Percentiles rank a stretch among this genome's conserved stretches.
These are phyloP conservation scores for Aphrophora alni DNA, from an alignment of 2,888 invertebrate species.

Conservation along the genomic window DNA sequence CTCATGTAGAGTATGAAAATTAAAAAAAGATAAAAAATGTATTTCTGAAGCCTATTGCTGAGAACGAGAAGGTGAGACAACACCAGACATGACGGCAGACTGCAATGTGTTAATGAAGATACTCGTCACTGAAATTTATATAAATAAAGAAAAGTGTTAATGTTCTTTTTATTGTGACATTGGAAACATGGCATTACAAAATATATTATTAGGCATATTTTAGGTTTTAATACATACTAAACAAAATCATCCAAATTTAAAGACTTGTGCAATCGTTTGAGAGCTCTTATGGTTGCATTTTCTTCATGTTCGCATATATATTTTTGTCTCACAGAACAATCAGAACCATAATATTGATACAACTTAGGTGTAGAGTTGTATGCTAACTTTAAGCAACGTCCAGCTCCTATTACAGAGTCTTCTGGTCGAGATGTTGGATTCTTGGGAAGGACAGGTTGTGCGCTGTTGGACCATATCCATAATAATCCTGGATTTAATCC, in stretches of 20 bases:
- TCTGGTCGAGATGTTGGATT: constrained; percentile 54
- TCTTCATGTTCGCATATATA: constrained; percentile 72
- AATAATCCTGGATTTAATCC: constrained; percentile 84
- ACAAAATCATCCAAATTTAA: constrained; percentile 17
- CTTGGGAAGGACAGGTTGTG: constrained; percentile 66
- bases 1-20: too few relatives aligned
- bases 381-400: constrained; percentile 74
- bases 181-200: too few relatives aligned
- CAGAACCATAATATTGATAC: constrained; percentile 74
- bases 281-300: constrained; percentile 51
- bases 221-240: too few relatives aligned
- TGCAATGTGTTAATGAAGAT: too few relatives aligned
- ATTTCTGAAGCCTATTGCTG: too few relatives aligned
- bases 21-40: too few relatives aligned
- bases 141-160: too few relatives aligned
- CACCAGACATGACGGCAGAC: too few relatives aligned
- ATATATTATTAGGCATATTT: too few relatives aligned
- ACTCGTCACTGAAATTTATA: too few relatives aligned
- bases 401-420: constrained; percentile 64
- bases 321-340: constrained; percentile 71
- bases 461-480: constrained; percentile 88
- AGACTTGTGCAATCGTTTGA: constrained; percentile 51
- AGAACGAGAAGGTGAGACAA: too few relatives aligned
- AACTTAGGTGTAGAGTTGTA: constrained; percentile 65
- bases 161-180: too few relatives aligned